Conservation (phyloP, 2,113 vertebrate genomes). For the Brachionichthys hirsutus region DNA sequence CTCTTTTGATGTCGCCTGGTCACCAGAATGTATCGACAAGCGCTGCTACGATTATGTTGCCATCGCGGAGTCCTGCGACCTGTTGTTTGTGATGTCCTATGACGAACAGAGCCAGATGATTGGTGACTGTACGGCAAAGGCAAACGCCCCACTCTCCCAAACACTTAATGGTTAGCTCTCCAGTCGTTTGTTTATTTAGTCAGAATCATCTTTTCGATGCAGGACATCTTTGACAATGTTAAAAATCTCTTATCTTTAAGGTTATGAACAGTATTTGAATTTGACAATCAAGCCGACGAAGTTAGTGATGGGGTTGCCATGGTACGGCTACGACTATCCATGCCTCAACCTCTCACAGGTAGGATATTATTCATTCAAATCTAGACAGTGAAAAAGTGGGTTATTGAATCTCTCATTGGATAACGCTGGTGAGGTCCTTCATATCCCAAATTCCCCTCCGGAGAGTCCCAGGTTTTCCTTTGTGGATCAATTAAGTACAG, state of each 20-base stretch:
- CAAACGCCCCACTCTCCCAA: conserved; percentile 87
- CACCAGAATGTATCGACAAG: conserved; percentile 84
- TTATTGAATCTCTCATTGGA: not conserved
- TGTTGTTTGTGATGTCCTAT: conserved; percentile 97
- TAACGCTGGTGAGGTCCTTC: too few species aligned
- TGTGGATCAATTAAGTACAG: too few species aligned
- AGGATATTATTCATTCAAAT: conserved; percentile 16
- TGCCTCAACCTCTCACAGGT: conserved; percentile 87
- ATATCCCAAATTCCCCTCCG: too few species aligned
- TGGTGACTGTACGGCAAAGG: conserved; percentile 88
- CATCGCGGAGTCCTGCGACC: conserved; percentile 90
- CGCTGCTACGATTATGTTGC: conserved; percentile 91
- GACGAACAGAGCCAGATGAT: conserved; percentile 92
- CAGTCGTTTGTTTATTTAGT: not conserved
- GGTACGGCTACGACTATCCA: conserved; percentile 97
- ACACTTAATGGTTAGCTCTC: conserved; percentile 83
- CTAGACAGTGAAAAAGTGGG: not conserved
- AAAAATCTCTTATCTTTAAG: conserved; percentile 62
- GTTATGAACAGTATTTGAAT: conserved; percentile 84
- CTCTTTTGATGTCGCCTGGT: conserved; percentile 95
- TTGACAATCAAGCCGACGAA: conserved; percentile 86
- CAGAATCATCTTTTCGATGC: not conserved
- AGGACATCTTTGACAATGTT: not conserved
- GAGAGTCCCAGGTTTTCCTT: too few species aligned
- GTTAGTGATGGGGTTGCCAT: conserved; percentile 94